Conservation (phyloP, 1,140 invertebrate species). For the Zaprionus ghesquierei region DNA sequence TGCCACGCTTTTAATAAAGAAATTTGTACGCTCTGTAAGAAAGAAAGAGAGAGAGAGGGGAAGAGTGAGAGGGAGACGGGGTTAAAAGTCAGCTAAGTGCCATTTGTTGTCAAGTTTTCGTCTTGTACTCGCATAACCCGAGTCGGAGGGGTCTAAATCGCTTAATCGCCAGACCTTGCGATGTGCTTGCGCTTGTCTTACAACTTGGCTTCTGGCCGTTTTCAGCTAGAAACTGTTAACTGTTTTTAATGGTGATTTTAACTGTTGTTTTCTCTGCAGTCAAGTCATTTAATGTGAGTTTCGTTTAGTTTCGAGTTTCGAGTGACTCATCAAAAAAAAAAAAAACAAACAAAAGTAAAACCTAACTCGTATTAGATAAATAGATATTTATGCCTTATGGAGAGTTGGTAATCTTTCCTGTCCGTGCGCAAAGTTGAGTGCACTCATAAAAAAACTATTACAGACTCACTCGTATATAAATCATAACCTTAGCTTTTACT, state of each 20-base stretch:
- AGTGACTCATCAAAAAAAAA: not conserved
- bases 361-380: not conserved
- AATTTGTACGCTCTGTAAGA: conserved; percentile 53
- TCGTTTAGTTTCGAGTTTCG: conserved; percentile 8
- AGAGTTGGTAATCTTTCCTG: not conserved
- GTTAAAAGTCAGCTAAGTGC: not conserved
- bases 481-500: not conserved
- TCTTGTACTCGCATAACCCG: not conserved
- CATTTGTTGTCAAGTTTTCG: conserved; percentile 1
- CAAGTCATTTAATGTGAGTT: conserved; percentile 6
- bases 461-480: not conserved
- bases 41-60: not conserved
- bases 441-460: conserved; percentile 1
- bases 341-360: not conserved
- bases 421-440: not conserved
- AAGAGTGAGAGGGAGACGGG: not conserved
- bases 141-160: not conserved
- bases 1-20: conserved; percentile 72
- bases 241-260: conserved; percentile 23
- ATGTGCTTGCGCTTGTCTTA: conserved; percentile 9
- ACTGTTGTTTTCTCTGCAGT: conserved; percentile 20
- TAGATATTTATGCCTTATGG: not conserved
- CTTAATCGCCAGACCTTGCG: not conserved
- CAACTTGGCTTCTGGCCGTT: not conserved
- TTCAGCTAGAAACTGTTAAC: conserved; percentile 12